phyloP scores from a whole-genome alignment of 2,113 vertebrate genomes.

The Phaethornis superciliosus region DNA sequence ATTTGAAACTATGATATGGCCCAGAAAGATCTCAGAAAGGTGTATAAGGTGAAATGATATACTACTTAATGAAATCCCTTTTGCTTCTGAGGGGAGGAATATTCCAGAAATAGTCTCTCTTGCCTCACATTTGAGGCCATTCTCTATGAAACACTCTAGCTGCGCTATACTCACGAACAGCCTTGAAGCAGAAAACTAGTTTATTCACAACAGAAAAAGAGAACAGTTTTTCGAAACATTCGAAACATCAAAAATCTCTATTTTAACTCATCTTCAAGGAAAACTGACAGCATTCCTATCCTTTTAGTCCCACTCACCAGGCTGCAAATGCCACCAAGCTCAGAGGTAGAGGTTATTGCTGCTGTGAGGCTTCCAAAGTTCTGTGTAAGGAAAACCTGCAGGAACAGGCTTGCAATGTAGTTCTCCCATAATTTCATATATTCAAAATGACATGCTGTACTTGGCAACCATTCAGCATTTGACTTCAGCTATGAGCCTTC shows the following conservation, averaged over 20 bases:
- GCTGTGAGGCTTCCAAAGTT: background rate
- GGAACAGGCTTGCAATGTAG: constrained; percentile 39
- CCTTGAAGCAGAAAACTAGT: background rate
- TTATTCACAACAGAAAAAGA: constrained; percentile 20
- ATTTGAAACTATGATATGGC: background rate
- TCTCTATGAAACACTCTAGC: background rate
- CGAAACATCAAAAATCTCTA: background rate
- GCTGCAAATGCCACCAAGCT: background rate
- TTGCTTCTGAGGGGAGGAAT: background rate
- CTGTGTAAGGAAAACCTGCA: constrained; percentile 30
- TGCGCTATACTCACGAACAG: background rate
- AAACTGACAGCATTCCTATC: background rate
- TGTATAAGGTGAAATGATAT: background rate
- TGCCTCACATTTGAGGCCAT: background rate
- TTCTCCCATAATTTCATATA: constrained; percentile 34
- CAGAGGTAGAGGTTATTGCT: background rate
- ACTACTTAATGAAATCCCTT: background rate
- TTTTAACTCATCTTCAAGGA: constrained; percentile 5
- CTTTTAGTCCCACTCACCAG: background rate
- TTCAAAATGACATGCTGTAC: constrained; percentile 50
- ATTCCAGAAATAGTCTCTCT: background rate
- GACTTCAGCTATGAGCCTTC: constrained; percentile 39
- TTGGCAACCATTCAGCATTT: constrained; percentile 46
- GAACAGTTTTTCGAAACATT: background rate
- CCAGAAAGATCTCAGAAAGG: background rate